These are phyloP conservation scores for Drosophila hydei DNA, from an alignment of 1,140 invertebrate species.

Conservation along the genomic window DNA sequence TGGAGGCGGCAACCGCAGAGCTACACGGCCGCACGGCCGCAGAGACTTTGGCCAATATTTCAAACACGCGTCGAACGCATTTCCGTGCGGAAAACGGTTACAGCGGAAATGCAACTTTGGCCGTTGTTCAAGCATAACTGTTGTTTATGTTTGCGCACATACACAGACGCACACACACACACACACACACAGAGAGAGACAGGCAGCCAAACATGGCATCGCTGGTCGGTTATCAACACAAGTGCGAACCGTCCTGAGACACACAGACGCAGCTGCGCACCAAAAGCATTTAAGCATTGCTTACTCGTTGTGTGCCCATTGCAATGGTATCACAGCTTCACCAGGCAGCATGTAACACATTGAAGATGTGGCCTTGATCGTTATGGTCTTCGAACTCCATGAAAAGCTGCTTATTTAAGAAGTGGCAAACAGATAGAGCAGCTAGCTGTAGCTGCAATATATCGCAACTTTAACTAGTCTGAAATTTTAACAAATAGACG, in stretches of 20 bases:
- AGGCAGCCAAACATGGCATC: constrained; percentile 7
- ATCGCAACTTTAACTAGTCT: too few relatives aligned
- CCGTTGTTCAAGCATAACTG: constrained; percentile 58
- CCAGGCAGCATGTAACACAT: not conserved
- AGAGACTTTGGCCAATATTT: constrained; percentile 57
- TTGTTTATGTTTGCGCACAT: constrained; percentile 53
- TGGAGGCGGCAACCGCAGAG: constrained; percentile 43
- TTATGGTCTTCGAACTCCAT: too few relatives aligned
- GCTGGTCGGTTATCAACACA: constrained; percentile 37
- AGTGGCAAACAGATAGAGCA: too few relatives aligned
- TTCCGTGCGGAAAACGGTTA: constrained; percentile 57
- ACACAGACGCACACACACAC: constrained; percentile 24
- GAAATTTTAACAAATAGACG: too few relatives aligned
- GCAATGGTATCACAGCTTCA: not conserved
- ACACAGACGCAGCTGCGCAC: constrained; percentile 27
- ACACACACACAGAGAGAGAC: constrained; percentile 2
- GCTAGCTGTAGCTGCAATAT: too few relatives aligned
- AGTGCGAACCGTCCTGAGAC: constrained; percentile 12
- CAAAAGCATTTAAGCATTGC: constrained; percentile 27
- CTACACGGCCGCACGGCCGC: constrained; percentile 20
- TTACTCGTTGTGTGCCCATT: constrained; percentile 2
- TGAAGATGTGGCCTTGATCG: not conserved
- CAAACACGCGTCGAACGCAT: constrained; percentile 62
- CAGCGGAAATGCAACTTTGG: constrained; percentile 57
- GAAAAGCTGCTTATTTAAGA: too few relatives aligned